Base-by-base conservation (phyloP, 2,888 invertebrate genomes). In the Diarsia dahlii region DNA sequence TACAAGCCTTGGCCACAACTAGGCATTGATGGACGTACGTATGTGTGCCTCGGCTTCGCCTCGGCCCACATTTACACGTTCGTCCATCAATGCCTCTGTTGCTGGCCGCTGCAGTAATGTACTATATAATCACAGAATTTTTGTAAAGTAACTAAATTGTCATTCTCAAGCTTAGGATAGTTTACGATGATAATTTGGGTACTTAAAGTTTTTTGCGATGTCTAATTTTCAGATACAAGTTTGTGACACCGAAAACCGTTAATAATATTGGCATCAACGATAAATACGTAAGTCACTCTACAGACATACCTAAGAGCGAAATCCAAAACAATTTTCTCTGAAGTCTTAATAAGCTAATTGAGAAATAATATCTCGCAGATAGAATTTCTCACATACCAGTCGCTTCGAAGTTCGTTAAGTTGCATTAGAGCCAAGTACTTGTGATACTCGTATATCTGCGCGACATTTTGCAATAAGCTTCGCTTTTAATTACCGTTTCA, bases 401-500 rank as follows among this genome's bases (percentile, higher is more conserved):
- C 5, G 39, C 23, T 73, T 66, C 2, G 20, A 72, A 74, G 71
- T 67, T 71, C 58, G 12, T 74, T 71, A 77, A 67, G 68, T 75
- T 78, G 56, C 48, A 74, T 65, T 78, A 64, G 23, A 58, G 63
- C 34, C 62, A 58, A 74, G 71, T 74, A 75, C 50, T 72, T 15
- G 2, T 69, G 72, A 68, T 76, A 72, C 39, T 72, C 12, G 6
- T 69, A 76, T 84, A 73, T 74, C 77, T 39, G 73, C 54, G 75
- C 63, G 84, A 82, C 82, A 84, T 86, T 87, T 81, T 72, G 81
- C 71, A 85, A 86, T 77, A 72, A 81, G 73, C 68, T 71, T 80
- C 62, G 80, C 48, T 58, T 78, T 60, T 77, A 82, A 81, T 81
- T 69, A 78, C 75, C 70, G 85, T 86, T 83, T 86, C 85, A 84